Conservation (phyloP, 2,797 vertebrate species). For the Fringilla coelebs region DNA sequence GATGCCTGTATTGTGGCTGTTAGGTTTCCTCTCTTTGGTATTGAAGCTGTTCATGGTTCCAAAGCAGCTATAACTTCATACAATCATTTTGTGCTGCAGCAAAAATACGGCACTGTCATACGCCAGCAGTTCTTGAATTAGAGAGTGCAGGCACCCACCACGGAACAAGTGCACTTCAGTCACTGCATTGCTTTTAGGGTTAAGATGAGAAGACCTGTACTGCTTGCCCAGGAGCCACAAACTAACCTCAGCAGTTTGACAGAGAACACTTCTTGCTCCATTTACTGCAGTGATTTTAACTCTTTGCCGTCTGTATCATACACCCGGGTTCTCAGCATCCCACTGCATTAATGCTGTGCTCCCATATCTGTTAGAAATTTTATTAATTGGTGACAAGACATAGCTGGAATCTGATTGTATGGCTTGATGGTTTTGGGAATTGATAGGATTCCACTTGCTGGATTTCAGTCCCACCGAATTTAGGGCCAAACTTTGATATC, state of each 20-base stretch:
- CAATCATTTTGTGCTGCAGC: neutral
- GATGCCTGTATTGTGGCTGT: neutral
- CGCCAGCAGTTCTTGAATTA: neutral
- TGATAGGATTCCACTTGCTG: neutral
- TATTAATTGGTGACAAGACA: neutral
- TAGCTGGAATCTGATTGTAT: neutral
- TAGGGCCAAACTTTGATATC: neutral
- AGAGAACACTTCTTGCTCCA: neutral
- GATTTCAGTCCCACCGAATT: neutral
- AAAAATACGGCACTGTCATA: neutral
- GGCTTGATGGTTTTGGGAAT: neutral
- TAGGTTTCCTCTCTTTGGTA: neutral
- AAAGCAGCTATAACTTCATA: neutral
- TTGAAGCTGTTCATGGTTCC: neutral
- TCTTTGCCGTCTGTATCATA: fast-evolving
- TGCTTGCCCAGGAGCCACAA: neutral
- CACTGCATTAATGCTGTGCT: neutral
- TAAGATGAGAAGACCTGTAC: neutral
- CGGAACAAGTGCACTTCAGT: fast-evolving
- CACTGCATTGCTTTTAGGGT: neutral
- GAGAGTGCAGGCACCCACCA: fast-evolving
- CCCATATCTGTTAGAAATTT: neutral
- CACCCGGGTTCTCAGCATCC: neutral
- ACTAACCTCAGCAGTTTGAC: neutral
- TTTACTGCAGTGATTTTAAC: neutral